Evolutionary conservation across 2,888 invertebrate genomes (phyloP).

Genomic region (Rhodophaea formosa): DNA sequence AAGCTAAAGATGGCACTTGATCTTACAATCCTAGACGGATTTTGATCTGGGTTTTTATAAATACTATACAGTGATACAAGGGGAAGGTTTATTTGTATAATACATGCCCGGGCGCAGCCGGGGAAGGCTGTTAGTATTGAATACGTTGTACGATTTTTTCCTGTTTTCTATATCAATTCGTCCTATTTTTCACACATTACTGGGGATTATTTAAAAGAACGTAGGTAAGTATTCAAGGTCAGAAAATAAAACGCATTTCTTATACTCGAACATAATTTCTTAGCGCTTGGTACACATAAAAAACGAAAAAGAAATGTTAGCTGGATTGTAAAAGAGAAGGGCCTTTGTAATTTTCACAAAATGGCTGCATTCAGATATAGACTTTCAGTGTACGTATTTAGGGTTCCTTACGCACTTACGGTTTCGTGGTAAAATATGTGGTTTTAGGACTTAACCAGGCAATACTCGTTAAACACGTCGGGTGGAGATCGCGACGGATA

Average conservation of each 20-base stretch:
- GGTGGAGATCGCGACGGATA: background rate
- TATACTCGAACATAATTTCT: background rate
- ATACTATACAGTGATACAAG: too few species aligned
- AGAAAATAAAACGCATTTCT: background rate
- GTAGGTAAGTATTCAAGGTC: background rate
- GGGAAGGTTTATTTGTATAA: too few species aligned
- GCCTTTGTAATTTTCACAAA: slow-evolving; percentile 14
- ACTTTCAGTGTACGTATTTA: background rate
- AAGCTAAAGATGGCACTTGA: too few species aligned
- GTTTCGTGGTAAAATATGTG: background rate
- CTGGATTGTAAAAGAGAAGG: slow-evolving; percentile 14
- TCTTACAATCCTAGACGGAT: too few species aligned
- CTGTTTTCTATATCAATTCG: too few species aligned
- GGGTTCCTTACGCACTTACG: background rate
- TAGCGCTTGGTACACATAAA: background rate
- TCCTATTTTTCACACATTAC: too few species aligned
- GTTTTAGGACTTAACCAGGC: background rate
- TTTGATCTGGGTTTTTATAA: too few species aligned
- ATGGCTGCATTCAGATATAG: background rate
- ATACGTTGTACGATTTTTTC: too few species aligned
- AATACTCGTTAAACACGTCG: background rate
- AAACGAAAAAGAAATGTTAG: background rate
- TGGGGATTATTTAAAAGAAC: background rate
- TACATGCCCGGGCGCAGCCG: too few species aligned
- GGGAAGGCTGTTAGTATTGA: too few species aligned